Evolutionary conservation across 2,797 vertebrate genomes (phyloP).

Genomic region (Paratrypauchen microcephalus): DNA sequence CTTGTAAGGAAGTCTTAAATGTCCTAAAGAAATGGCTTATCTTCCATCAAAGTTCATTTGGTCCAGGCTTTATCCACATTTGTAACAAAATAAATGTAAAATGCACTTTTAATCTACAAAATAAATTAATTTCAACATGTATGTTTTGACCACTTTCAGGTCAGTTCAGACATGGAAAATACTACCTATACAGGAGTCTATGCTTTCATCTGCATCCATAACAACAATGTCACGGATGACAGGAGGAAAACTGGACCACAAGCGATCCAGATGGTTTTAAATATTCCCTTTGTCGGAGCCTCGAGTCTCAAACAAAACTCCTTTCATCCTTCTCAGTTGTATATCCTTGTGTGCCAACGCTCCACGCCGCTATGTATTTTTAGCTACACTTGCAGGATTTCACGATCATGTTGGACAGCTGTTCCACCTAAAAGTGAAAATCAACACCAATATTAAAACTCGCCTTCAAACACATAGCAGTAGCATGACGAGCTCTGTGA

Average conservation of each 20-base stretch:
- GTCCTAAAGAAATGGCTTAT: conserved; percentile 24
- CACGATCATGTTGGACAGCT: conserved; percentile 91
- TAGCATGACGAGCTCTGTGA: not conserved
- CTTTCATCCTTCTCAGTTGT: conserved; percentile 22
- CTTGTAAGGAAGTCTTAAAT: conserved; percentile 29
- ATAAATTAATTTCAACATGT: conserved; percentile 73
- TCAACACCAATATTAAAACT: conserved; percentile 7
- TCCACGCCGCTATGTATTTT: conserved; percentile 39
- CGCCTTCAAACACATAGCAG: not conserved
- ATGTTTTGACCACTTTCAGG: conserved; percentile 26
- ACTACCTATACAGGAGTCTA: conserved; percentile 43
- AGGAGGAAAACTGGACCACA: conserved; percentile 32
- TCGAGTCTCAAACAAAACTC: conserved; percentile 19
- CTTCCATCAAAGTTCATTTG: conserved; percentile 33
- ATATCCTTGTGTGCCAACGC: conserved; percentile 31
- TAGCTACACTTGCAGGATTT: conserved; percentile 92
- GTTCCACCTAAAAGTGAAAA: conserved; percentile 81
- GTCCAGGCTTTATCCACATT: conserved; percentile 28
- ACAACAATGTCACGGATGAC: conserved; percentile 18
- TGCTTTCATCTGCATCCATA: conserved; percentile 32
- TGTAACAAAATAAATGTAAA: conserved; percentile 5
- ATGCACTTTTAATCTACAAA: conserved; percentile 55
- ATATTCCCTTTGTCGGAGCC: conserved; percentile 23
- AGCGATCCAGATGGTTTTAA: conserved; percentile 28
- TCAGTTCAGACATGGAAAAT: conserved; percentile 51